A percentile compares a stretch with the other conserved stretches of the same genome.
These are phyloP conservation scores for Ethmia dodecea DNA, from an alignment of 2,888 invertebrate species.

Conservation along the genomic window DNA sequence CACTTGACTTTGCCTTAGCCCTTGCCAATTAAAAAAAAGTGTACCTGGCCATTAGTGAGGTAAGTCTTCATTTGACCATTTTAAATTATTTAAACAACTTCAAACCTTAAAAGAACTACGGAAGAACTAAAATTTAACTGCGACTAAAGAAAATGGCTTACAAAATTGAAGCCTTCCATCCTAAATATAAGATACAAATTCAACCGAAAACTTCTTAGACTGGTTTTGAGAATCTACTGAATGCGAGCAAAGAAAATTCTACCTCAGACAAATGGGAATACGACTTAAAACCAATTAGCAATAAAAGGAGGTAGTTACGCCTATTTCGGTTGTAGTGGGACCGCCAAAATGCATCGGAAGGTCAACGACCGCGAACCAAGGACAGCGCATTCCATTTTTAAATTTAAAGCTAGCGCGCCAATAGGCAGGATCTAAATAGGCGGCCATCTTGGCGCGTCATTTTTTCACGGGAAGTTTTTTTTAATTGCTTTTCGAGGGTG, in stretches of 20 bases:
- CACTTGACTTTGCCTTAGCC: slow-evolving; percentile 14
- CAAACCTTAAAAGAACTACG: not conserved
- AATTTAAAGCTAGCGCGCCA: slow-evolving; percentile 73
- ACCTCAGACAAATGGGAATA: slow-evolving; percentile 31
- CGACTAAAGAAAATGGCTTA: not conserved
- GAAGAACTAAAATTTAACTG: slow-evolving; percentile 9
- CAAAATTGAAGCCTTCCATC: slow-evolving; percentile 29
- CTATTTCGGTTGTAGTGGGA: slow-evolving; percentile 47
- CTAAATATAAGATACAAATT: slow-evolving; percentile 35
- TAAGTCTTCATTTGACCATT: slow-evolving; percentile 6
- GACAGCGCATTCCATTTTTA: slow-evolving; percentile 77
- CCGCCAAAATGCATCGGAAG: slow-evolving; percentile 76
- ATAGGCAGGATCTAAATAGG: slow-evolving; percentile 74
- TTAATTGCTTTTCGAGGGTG: slow-evolving; percentile 46
- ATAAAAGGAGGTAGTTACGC: slow-evolving; percentile 31
- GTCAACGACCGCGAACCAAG: slow-evolving; percentile 71
- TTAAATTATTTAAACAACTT: slow-evolving; percentile 1
- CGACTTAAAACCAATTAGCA: slow-evolving; percentile 32
- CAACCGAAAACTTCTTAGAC: slow-evolving; percentile 34
- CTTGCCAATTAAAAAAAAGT: slow-evolving; percentile 12
- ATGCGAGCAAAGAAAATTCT: slow-evolving; percentile 29
- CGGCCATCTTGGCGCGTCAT: slow-evolving; percentile 70
- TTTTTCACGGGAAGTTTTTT: slow-evolving; percentile 56
- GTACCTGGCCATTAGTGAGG: slow-evolving; percentile 13
- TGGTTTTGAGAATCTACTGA: slow-evolving; percentile 27